Evolutionary conservation across 2,888 invertebrate genomes (phyloP).

Genomic region (Panorpa germanica): DNA sequence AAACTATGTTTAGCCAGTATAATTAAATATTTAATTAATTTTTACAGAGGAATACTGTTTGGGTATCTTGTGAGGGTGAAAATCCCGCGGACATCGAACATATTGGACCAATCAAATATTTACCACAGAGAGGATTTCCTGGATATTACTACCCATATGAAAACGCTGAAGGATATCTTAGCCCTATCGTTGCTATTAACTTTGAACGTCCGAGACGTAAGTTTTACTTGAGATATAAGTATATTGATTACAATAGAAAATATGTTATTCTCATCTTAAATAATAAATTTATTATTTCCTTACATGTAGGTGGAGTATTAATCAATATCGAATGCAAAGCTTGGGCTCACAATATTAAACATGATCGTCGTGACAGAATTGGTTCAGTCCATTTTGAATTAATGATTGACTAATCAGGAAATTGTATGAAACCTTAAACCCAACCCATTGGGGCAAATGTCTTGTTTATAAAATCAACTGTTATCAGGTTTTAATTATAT

Average conservation of each 20-base stretch:
- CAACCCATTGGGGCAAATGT: not conserved
- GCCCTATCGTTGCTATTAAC: slow-evolving; percentile 74
- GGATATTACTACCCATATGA: slow-evolving; percentile 80
- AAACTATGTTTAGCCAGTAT: not conserved
- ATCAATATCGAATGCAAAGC: slow-evolving; percentile 52
- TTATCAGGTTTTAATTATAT: no score
- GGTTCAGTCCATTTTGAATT: slow-evolving; percentile 59
- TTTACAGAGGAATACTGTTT: slow-evolving; percentile 58
- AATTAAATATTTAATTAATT: slow-evolving; percentile 10
- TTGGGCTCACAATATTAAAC: slow-evolving; percentile 47
- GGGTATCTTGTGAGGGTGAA: slow-evolving; percentile 89
- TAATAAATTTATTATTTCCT: no score
- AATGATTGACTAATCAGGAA: slow-evolving; percentile 37
- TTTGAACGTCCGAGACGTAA: slow-evolving; percentile 66
- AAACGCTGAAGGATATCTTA: slow-evolving; percentile 72
- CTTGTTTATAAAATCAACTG: no score
- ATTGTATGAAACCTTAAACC: no score
- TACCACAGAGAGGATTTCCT: slow-evolving; percentile 67
- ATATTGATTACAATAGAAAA: no score
- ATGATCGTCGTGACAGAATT: slow-evolving; percentile 44
- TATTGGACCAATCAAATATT: slow-evolving; percentile 67
- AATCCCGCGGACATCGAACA: slow-evolving; percentile 84
- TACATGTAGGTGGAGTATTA: slow-evolving; percentile 28
- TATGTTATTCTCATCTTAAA: not conserved
- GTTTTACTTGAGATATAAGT: no score